A percentile compares a stretch with the other conserved stretches of the same genome.
These are phyloP conservation scores for Mythimna vitellina DNA, from an alignment of 2,888 invertebrate genomes.

Conservation along the genomic window DNA sequence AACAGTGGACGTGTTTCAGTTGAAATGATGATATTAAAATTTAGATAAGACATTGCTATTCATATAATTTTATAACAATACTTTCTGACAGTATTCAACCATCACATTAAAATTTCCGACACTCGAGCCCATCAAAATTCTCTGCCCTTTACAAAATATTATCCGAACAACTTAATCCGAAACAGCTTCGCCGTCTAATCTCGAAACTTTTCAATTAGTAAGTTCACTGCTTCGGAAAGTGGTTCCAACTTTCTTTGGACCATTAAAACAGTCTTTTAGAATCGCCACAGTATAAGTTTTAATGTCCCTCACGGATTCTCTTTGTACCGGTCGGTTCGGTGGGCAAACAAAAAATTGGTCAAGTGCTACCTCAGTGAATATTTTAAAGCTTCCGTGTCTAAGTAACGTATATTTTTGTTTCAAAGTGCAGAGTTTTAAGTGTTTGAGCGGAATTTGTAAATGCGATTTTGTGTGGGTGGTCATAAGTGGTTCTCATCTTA, in stretches of 20 bases:
- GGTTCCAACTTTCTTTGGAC: constrained; percentile 60
- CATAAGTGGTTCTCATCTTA: neutral
- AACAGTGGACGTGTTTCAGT: too few relatives aligned
- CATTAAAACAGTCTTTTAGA: constrained; percentile 74
- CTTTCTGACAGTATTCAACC: constrained; percentile 2
- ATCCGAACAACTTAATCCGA: constrained; percentile 31
- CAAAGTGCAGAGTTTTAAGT: constrained; percentile 27
- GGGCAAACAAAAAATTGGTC: constrained; percentile 70
- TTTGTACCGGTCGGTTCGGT: constrained; percentile 74
- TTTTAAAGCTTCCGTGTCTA: constrained; percentile 33
- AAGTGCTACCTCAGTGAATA: constrained; percentile 51
- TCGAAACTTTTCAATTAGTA: constrained; percentile 66
- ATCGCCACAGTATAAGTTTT: constrained; percentile 81
- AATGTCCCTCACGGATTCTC: constrained; percentile 80
- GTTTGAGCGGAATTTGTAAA: constrained; percentile 3
- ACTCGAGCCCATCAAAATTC: constrained; percentile 24
- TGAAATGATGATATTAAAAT: too few relatives aligned
- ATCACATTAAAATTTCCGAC: constrained; percentile 20
- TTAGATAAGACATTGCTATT: neutral
- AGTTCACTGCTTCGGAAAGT: constrained; percentile 63
- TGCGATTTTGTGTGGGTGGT: neutral
- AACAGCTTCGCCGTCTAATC: constrained; percentile 43
- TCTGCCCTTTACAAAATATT: constrained; percentile 31
- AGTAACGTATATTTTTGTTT: constrained; percentile 38
- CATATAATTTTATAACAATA: constrained; percentile 1